A percentile compares a stretch with the other conserved stretches of the same genome.
These are phyloP conservation scores for Oncopodura yosiiana DNA, from an alignment of 1,140 invertebrate species.

Conservation along the genomic window DNA sequence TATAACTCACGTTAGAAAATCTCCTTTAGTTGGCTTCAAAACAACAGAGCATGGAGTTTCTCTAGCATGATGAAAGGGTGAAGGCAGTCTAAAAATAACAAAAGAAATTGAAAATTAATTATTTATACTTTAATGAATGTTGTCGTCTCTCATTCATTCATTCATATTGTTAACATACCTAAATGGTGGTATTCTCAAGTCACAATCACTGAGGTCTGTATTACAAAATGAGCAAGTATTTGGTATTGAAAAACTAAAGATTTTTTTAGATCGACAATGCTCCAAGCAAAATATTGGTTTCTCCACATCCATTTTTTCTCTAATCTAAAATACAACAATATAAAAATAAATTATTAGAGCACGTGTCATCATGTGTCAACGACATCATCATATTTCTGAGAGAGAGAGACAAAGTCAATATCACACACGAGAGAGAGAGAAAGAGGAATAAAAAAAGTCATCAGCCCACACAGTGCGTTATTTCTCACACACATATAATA, in stretches of 20 bases:
- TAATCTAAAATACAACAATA: too few species aligned
- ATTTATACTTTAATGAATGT: background rate
- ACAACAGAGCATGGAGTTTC: constrained; percentile 62
- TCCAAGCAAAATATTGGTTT: constrained; percentile 68
- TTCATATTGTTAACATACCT: constrained; percentile 45
- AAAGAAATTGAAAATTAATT: background rate
- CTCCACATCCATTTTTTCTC: background rate
- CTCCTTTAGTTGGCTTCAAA: constrained; percentile 65
- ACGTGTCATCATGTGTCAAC: too few species aligned
- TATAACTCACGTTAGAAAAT: constrained; percentile 63
- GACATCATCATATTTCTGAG: too few species aligned
- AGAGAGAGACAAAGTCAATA: too few species aligned
- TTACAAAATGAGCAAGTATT: constrained; percentile 59
- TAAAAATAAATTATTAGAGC: too few species aligned
- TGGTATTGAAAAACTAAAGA: constrained; percentile 64
- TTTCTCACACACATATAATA: too few species aligned
- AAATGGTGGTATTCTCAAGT: constrained; percentile 59
- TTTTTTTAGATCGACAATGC: constrained; percentile 58
- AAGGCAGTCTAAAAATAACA: constrained; percentile 53
- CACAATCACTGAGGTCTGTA: constrained; percentile 48
- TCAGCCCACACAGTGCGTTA: too few species aligned
- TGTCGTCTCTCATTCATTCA: background rate
- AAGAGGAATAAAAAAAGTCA: too few species aligned
- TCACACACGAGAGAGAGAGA: too few species aligned
- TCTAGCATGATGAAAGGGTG: constrained; percentile 62